Conservation (phyloP, 2,888 invertebrate species). For the Exocentrus adspersus region DNA sequence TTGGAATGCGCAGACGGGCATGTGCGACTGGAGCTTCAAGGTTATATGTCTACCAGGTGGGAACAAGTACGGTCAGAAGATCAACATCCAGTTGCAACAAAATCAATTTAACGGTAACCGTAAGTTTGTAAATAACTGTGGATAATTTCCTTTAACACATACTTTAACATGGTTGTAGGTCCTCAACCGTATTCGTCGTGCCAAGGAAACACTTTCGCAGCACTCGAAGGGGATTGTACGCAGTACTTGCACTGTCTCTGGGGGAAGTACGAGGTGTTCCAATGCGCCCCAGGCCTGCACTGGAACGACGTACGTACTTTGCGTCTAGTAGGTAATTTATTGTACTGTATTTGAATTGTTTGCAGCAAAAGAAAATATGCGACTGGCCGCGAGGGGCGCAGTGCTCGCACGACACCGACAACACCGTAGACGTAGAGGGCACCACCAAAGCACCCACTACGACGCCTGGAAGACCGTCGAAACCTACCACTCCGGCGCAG, state of each 20-base stretch:
- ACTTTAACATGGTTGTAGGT: too few relatives aligned
- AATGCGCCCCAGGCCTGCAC: constrained; percentile 77
- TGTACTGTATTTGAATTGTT: constrained; percentile 10
- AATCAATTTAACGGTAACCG: constrained; percentile 29
- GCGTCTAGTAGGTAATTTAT: too few relatives aligned
- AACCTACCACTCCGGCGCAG: constrained; percentile 20
- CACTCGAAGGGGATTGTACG: constrained; percentile 75
- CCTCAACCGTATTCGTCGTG: constrained; percentile 67
- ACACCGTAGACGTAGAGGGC: constrained; percentile 33
- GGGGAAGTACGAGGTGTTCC: constrained; percentile 77
- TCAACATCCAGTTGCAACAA: constrained; percentile 36
- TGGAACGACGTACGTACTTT: constrained; percentile 77
- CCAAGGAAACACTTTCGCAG: constrained; percentile 72
- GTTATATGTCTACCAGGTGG: constrained; percentile 69
- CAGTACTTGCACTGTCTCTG: constrained; percentile 83
- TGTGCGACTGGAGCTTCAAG: constrained; percentile 80
- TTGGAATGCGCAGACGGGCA: constrained; percentile 73
- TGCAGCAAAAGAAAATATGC: constrained; percentile 71
- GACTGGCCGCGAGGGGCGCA: constrained; percentile 78
- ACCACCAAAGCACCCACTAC: constrained; percentile 15
- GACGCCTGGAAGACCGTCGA: constrained; percentile 30
- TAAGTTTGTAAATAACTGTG: too few relatives aligned
- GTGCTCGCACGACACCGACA: constrained; percentile 61
- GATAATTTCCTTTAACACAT: too few relatives aligned
- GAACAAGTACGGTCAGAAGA: constrained; percentile 48